phyloP scores from a whole-genome alignment of 1,140 invertebrate genomes.

The Araneus ventricosus region DNA sequence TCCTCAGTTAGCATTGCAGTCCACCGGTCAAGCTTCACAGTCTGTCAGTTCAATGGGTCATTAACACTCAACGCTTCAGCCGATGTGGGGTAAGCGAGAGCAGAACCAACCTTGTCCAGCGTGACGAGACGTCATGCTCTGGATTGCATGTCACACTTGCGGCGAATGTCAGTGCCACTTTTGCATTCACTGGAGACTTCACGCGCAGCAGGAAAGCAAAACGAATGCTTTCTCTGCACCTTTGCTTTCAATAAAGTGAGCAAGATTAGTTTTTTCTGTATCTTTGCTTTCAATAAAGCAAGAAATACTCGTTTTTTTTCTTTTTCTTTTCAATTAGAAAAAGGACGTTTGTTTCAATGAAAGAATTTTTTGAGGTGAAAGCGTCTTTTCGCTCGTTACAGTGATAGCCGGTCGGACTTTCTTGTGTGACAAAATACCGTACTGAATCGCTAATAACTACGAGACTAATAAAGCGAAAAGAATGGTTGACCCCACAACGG shows the following conservation, averaged over 20 bases:
- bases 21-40: neutral
- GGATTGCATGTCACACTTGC: neutral
- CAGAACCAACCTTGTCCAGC: conserved; percentile 13
- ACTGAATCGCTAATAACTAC: too few species aligned
- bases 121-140: conserved; percentile 39
- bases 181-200: neutral
- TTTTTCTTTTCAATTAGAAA: too few species aligned
- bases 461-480: too few species aligned
- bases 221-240: neutral
- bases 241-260: neutral
- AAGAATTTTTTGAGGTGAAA: too few species aligned
- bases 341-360: too few species aligned
- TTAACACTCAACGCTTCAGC: neutral
- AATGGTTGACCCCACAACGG: too few species aligned
- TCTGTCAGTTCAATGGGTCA: conserved; percentile 34
- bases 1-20: neutral
- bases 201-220: neutral
- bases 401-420: too few species aligned
- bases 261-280: too few species aligned
- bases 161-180: conserved; percentile 47
- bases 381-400: too few species aligned
- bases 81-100: neutral
- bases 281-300: too few species aligned
- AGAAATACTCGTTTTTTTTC: too few species aligned
- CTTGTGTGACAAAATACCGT: too few species aligned